A percentile compares a stretch with the other conserved stretches of the same genome.
These are phyloP conservation scores for Ylistrum balloti DNA, from an alignment of 1,140 invertebrate genomes.

Conservation along the genomic window DNA sequence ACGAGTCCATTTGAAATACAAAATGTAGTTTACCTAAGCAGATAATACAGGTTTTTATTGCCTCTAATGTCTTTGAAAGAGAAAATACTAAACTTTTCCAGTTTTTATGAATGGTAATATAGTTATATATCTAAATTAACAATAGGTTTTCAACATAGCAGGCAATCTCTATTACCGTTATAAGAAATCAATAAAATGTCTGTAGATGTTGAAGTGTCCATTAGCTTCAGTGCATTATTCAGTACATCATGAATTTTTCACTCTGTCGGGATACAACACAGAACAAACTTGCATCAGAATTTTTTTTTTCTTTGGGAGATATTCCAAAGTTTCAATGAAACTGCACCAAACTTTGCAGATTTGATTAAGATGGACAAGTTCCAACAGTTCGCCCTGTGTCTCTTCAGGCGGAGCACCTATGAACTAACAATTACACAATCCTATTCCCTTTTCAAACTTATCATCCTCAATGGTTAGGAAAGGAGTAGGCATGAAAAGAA, in stretches of 20 bases:
- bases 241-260: not conserved
- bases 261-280: not conserved
- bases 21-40: no score
- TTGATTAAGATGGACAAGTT: not conserved
- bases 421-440: no score
- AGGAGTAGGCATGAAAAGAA: not conserved
- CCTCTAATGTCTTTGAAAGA: no score
- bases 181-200: no score
- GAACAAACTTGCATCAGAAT: not conserved
- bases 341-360: not conserved
- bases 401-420: not conserved
- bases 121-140: no score
- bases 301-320: not conserved
- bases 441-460: no score
- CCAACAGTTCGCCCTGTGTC: constrained; percentile 4
- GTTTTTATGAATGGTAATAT: no score
- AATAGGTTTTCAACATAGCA: no score
- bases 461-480: not conserved
- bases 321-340: constrained; percentile 20
- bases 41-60: no score
- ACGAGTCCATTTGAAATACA: no score
- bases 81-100: no score
- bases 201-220: not conserved
- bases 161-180: no score
- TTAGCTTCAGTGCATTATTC: not conserved